Conservation (phyloP, 2,113 vertebrate genomes). For the Oceanodroma tethys region DNA sequence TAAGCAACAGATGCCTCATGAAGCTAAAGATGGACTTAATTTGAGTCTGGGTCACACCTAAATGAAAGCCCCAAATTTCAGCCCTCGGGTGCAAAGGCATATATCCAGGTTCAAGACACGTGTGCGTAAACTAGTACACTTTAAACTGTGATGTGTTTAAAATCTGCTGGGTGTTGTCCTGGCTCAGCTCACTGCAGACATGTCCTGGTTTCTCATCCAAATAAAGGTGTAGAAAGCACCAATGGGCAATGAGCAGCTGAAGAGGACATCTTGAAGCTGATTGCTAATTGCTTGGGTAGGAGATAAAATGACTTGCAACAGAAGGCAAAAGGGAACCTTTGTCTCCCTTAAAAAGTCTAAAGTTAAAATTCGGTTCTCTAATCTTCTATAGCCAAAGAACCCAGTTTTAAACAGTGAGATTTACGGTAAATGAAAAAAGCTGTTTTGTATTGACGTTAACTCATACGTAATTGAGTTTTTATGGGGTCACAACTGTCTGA, state of each 20-base stretch:
- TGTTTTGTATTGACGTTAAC: conserved; percentile 62
- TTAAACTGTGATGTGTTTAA: neutral
- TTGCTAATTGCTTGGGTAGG: neutral
- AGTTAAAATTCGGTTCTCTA: neutral
- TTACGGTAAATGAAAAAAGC: conserved; percentile 58
- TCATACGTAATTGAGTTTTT: conserved; percentile 59
- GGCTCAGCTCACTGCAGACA: neutral
- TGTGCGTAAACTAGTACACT: neutral
- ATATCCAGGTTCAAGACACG: neutral
- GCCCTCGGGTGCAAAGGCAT: neutral
- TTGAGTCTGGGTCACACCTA: neutral
- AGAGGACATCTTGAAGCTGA: neutral
- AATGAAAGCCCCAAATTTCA: neutral
- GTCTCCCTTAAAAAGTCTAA: neutral
- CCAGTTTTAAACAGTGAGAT: neutral
- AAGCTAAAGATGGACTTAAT: neutral
- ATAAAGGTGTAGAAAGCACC: neutral
- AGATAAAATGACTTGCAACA: neutral
- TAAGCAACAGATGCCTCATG: neutral
- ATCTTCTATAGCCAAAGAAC: neutral
- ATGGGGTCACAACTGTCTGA: conserved; percentile 54
- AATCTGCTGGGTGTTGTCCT: neutral
- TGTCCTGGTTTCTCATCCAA: neutral
- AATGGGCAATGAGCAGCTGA: neutral
- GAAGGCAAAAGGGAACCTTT: neutral